Evolutionary conservation across 1,140 invertebrate genomes (phyloP), one percentile per base, ranked within the genome.

Genomic region (Brachionus calyciflorus): DNA sequence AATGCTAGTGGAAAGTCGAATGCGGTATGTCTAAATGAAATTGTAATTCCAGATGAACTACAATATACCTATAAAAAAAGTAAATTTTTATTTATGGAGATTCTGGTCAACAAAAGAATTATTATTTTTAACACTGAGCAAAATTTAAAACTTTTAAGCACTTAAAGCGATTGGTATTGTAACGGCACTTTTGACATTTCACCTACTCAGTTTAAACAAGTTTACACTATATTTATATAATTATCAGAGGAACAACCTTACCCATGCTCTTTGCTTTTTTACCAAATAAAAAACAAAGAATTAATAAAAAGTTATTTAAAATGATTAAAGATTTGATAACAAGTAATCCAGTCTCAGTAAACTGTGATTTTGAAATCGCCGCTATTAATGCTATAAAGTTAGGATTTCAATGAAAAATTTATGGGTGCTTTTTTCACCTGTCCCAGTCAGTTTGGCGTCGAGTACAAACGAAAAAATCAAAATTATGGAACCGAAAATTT

Each of bases 401-500:
- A 14, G 28, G 24, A 3, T 55, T 30, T 26, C 21, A 55, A 26
- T 55, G 51, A 26, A 28, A 55, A 55, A 55, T 55, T 30, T 55
- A 55, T 55, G 51, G 51, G 14, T 55, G 51, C 24, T 55, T 55
- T 55, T 55, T 55, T 55, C 51, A 55, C 28, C 51, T 55, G 14
- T 55, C 19, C 28, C 51, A 55, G 28, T 21, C 51, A 28, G 24
- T 55, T 55, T 55, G 51, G 51, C 51, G 51, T 55, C 51, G 51
- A 26, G 26, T 55, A 26, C 51, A 55, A 28, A 55, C 51, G 24
- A 55, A 55, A 55, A 55, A 12, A 55, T 12, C 28, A 26, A 55
- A 55, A 55, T 55, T 55, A 55, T 55, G 51, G 51, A 26, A 12
- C 24, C 2, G 26, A 26, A 28, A 21, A 14, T 55, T 55, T 24